Evolutionary conservation across 2,113 vertebrate genomes (phyloP).

Genomic region (Blennius ocellaris): DNA sequence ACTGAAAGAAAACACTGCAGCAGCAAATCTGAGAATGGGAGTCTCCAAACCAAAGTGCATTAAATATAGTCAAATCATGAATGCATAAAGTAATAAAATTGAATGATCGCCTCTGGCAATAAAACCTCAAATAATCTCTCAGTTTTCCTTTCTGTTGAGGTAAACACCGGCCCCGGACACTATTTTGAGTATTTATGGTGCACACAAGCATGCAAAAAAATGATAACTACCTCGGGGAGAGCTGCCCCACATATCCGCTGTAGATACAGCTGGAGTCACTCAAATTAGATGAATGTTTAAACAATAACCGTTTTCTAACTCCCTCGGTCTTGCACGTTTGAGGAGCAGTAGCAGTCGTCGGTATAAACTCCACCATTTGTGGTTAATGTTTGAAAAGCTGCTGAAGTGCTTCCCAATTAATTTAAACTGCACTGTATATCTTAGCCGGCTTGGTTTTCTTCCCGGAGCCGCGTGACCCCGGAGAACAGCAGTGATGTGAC

Average conservation of each 20-base stretch:
- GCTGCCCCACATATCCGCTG: slow-evolving; percentile 36
- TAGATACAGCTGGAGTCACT: slow-evolving; percentile 77
- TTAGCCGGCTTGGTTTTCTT: slow-evolving; percentile 34
- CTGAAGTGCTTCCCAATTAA: slow-evolving; percentile 69
- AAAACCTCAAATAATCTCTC: no score
- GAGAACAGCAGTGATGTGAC: slow-evolving; percentile 56
- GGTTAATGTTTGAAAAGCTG: slow-evolving; percentile 71
- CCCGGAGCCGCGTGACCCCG: slow-evolving; percentile 37
- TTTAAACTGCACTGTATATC: slow-evolving; percentile 54
- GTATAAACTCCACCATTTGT: slow-evolving; percentile 63
- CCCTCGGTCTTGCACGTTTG: slow-evolving; percentile 50
- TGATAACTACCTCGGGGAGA: slow-evolving; percentile 51
- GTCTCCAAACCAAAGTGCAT: no score
- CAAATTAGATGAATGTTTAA: slow-evolving; percentile 77
- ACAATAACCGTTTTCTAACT: slow-evolving; percentile 68
- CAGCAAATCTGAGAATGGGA: no score
- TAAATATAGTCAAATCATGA: no score
- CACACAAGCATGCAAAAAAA: slow-evolving; percentile 35
- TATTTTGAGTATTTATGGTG: slow-evolving; percentile 18
- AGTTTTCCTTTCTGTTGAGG: background rate
- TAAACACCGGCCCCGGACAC: slow-evolving; percentile 32
- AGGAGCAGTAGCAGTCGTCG: slow-evolving; percentile 46
- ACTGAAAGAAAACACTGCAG: background rate
- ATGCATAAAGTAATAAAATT: no score
- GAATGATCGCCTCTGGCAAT: no score